Evolutionary conservation across 2,888 invertebrate species (phyloP).

Genomic region (Nowickia ferox): DNA sequence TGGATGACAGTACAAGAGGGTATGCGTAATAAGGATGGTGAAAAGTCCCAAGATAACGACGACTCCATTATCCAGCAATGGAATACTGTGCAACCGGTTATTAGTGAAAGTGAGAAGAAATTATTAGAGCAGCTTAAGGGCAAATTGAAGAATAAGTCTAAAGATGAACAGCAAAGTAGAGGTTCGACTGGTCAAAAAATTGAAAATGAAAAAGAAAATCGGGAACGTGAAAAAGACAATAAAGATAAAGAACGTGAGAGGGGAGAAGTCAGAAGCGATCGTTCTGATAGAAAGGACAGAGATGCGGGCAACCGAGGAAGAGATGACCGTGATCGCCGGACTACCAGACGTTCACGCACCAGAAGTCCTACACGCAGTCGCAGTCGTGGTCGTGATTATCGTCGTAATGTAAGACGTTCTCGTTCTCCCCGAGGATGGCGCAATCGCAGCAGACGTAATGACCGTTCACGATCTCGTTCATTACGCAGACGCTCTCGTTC

Average conservation of each 20-base stretch:
- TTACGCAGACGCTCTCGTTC: constrained; percentile 77
- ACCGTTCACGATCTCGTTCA: constrained; percentile 68
- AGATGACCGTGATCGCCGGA: constrained; percentile 74
- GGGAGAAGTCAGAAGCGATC: constrained; percentile 58
- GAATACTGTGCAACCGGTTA: constrained; percentile 85
- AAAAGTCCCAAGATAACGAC: constrained; percentile 80
- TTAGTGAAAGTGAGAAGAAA: constrained; percentile 85
- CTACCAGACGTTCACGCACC: constrained; percentile 74
- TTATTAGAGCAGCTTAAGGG: constrained; percentile 84
- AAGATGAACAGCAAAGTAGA: constrained; percentile 74
- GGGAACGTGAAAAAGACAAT: constrained; percentile 70
- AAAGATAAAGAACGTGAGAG: constrained; percentile 41
- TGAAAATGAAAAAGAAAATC: constrained; percentile 74
- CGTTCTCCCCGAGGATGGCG: constrained; percentile 73
- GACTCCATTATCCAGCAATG: constrained; percentile 85
- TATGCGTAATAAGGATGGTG: constrained; percentile 73
- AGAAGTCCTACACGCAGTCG: constrained; percentile 77
- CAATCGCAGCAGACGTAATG: constrained; percentile 73
- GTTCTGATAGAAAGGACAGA: constrained; percentile 46
- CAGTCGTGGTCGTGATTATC: constrained; percentile 74
- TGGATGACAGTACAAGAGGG: constrained; percentile 84
- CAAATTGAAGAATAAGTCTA: constrained; percentile 80
- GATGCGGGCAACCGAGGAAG: constrained; percentile 10
- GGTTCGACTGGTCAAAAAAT: constrained; percentile 46
- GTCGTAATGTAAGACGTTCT: constrained; percentile 66